Conservation (phyloP, 2,797 vertebrate species). For the Chelon auratus region DNA sequence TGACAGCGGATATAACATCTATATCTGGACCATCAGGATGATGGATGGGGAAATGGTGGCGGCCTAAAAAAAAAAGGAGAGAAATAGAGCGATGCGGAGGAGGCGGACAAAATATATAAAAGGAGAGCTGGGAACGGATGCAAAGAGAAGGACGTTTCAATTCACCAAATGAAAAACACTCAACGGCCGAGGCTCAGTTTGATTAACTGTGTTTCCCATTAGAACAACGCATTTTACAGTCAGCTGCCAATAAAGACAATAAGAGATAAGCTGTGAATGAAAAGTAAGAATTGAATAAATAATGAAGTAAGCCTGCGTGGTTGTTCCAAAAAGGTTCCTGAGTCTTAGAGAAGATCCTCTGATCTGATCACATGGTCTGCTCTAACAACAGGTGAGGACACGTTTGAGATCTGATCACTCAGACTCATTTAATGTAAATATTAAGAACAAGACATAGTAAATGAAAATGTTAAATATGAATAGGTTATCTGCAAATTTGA, state of each 20-base stretch:
- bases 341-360: no score
- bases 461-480: no score
- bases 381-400: no score
- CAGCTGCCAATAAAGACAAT: not conserved
- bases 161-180: not conserved
- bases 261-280: not conserved
- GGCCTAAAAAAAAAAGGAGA: not conserved
- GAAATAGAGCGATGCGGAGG: not conserved
- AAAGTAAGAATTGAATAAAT: no score
- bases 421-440: no score
- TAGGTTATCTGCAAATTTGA: no score
- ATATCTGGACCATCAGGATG: conserved; percentile 19
- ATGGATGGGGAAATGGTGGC: not conserved
- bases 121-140: not conserved
- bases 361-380: no score
- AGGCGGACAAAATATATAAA: conserved; percentile 4
- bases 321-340: no score
- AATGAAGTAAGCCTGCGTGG: no score
- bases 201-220: conserved; percentile 12
- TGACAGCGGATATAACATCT: conserved; percentile 28
- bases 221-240: not conserved
- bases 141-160: not conserved
- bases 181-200: conserved; percentile 2
- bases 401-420: no score
- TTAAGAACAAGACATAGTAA: no score